Base-by-base conservation (phyloP, 2,888 invertebrate genomes). In the Leuctra nigra region DNA sequence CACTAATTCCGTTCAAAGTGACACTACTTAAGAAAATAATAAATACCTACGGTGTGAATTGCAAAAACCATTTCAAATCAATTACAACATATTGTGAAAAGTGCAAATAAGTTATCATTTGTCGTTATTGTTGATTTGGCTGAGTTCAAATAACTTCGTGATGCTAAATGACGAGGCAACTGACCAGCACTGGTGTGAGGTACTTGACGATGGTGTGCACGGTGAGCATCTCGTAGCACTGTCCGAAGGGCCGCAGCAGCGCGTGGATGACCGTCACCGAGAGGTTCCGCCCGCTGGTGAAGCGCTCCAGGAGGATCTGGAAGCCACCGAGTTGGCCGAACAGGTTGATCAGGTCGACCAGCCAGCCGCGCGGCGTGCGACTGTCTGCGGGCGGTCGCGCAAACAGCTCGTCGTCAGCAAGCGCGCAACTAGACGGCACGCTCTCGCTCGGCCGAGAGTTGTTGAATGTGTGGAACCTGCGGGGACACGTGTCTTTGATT, bases 311-410 rank as follows among this genome's bases (percentile, higher is more conserved):
- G 60, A 94, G 74, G 69, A 87, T 86, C 66, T 91, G 83, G 73
- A 97, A 97, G 57, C 97, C 97, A 57, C 87, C 87, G 59, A 90
- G 76, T 69, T 85, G 83, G 13, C 96, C 97, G 75, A 96, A 97
- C 68, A 87, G 81, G 79, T 97, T 97, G 61, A 97, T 88, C 62
- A 97, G 80, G 78, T 97, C 95, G 60, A 96, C 94, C 63, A 97
- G 83, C 96, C 96, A 97, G 58, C 96, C 96, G 63, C 91, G 83
- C 13, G 92, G 91, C 65, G 84, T 86, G 67, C 95, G 82, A 55
- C 86, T 82, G 73, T 96, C 95, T 46, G 78, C 74, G 29, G 86
- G 81, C 55, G 90, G 85, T 65, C 82, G 77, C 29, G 92, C 90
- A 70, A 75, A 82, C 63, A 82, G 71, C 67, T 87, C 86, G 68